Conservation (phyloP, 2,888 invertebrate species). For the Opisthograptis luteolata region DNA sequence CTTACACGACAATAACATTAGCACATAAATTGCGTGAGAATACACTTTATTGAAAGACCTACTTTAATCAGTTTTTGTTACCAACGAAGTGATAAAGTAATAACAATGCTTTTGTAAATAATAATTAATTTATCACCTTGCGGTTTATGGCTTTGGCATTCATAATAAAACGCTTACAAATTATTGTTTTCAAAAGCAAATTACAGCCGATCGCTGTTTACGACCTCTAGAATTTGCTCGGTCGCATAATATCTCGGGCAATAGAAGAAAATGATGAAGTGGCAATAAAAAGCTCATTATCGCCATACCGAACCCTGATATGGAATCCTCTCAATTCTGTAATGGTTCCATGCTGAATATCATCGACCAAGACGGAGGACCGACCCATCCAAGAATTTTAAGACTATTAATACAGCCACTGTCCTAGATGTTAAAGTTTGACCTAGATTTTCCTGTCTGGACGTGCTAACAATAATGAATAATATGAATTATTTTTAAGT, state of each 20-base stretch:
- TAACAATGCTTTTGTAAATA: background rate
- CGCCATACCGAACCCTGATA: conserved; percentile 39
- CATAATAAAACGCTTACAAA: conserved; percentile 19
- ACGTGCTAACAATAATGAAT: conserved; percentile 42
- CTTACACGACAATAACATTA: too few relatives aligned
- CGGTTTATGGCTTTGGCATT: conserved; percentile 8
- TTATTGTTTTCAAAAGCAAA: conserved; percentile 25
- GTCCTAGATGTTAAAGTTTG: conserved; percentile 44
- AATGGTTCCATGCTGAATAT: conserved; percentile 58
- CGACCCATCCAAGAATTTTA: conserved; percentile 46
- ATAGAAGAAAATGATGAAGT: conserved; percentile 56
- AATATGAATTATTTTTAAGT: too few relatives aligned
- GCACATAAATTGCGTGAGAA: too few relatives aligned
- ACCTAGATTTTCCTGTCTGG: conserved; percentile 49
- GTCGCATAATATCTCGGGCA: conserved; percentile 33
- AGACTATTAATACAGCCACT: conserved; percentile 46
- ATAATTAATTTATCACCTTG: background rate
- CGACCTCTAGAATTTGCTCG: conserved; percentile 15
- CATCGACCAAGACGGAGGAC: conserved; percentile 37
- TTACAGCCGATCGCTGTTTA: conserved; percentile 24
- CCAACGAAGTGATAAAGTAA: background rate
- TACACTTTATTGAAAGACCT: too few relatives aligned
- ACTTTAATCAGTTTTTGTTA: background rate
- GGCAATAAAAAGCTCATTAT: conserved; percentile 60
- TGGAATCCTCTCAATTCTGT: conserved; percentile 66